These are phyloP conservation scores for Naja naja DNA, from an alignment of 2,113 vertebrate genomes.

Conservation along the genomic window DNA sequence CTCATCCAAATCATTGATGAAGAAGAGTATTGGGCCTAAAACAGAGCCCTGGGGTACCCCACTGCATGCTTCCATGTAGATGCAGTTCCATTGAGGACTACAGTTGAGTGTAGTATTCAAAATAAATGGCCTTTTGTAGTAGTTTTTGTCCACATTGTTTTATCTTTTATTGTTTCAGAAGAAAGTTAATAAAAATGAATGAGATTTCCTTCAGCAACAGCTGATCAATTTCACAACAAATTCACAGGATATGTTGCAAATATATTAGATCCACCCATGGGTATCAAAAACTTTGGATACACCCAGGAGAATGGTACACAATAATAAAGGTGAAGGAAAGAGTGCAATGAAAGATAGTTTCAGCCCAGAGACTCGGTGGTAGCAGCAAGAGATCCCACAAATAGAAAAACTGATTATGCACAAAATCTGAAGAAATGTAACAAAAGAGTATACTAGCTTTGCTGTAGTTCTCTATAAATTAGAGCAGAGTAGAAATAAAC, in stretches of 20 bases:
- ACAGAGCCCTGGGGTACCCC: too few species aligned
- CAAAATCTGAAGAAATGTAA: too few species aligned
- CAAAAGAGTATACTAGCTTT: too few species aligned
- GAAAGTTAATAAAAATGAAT: not conserved
- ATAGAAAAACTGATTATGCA: too few species aligned
- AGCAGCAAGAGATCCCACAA: too few species aligned
- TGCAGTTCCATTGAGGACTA: too few species aligned
- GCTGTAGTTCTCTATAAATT: too few species aligned
- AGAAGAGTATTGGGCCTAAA: not conserved
- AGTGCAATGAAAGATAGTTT: not conserved
- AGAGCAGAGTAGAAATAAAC: too few species aligned
- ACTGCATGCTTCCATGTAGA: too few species aligned
- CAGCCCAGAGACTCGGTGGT: too few species aligned
- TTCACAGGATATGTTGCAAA: not conserved
- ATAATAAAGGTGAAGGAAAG: not conserved
- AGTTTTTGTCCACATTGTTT: too few species aligned
- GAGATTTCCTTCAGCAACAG: not conserved
- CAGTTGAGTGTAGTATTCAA: too few species aligned
- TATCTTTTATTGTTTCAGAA: not conserved
- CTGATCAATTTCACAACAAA: not conserved
- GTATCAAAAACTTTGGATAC: not conserved
- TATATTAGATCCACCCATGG: not conserved
- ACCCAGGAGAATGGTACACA: not conserved
- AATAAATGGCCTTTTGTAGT: not conserved
- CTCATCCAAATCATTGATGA: not conserved